Base-by-base conservation (phyloP, 2,797 vertebrate genomes). In the Benthosema pterotum region DNA sequence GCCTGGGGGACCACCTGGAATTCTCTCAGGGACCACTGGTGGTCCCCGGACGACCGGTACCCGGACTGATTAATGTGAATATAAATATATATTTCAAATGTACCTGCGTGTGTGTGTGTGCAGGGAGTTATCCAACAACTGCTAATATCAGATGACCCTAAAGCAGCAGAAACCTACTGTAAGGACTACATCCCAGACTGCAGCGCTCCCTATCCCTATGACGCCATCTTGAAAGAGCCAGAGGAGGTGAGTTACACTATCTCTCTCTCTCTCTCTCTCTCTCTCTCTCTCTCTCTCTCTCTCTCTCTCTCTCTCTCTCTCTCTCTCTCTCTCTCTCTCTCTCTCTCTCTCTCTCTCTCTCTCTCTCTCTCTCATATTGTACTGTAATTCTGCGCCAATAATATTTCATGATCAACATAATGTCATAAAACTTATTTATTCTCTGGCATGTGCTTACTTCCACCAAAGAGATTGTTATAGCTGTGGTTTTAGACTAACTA, bases 81-180 rank as follows among this genome's bases (percentile, higher is more conserved):
- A 38, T 38, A 38, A 38, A 38, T 38, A 38, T 0, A 9, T 9
- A 38, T 38, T 11, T 38, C 5, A 32, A 32, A 32, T 32, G 28
- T 32, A 7, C 5, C 1, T 54, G 50, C 13, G 1, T 74, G 57
- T 75, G 17, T 74, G 42, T 57, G 63, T 38, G 47, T 68, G 8
- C 83, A 98, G 96, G 96, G 96, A 4, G 95, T 95, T n/a, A 88
- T 98, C 74, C 96, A 98, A 85, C 94, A 98, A 83, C 87, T 98
- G 62, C 75, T 98, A 67, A 78, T 98, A 0, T 63, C 87, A 1
- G 74, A 88, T 0, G 94, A 97, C 53, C 92, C 96, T n/a, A 60
- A 71, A 52, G 93, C 93, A 0, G 96, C 96, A 5, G 86, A 86
- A 61, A 91, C 83, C 0, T 96, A 96, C 82, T 98, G 96, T 65